phyloP scores from a whole-genome alignment of 2,797 vertebrate species.

The Centroberyx gerrardi region DNA sequence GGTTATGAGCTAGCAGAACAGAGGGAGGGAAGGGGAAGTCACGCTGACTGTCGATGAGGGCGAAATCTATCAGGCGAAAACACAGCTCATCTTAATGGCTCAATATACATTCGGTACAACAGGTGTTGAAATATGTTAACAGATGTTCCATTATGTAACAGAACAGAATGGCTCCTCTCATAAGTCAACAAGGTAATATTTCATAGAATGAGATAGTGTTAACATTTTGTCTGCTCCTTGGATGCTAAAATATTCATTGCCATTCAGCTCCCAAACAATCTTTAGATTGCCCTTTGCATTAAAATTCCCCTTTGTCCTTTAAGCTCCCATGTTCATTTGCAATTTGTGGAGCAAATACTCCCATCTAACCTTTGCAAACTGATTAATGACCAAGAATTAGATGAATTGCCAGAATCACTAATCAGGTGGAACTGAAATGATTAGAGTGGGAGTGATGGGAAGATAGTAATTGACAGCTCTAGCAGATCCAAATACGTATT shows the following conservation, averaged over 20 bases:
- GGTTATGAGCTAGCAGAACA: conserved; percentile 72
- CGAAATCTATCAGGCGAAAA: conserved; percentile 67
- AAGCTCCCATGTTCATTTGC: conserved; percentile 75
- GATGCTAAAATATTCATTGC: conserved; percentile 78
- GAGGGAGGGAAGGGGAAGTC: conserved; percentile 63
- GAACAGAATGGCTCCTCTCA: conserved; percentile 63
- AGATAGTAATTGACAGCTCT: conserved; percentile 40
- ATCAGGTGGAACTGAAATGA: conserved; percentile 74
- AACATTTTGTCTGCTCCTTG: conserved; percentile 69
- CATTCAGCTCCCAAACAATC: conserved; percentile 74
- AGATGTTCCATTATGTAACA: conserved; percentile 81
- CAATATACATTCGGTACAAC: conserved; percentile 70
- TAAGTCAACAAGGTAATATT: conserved; percentile 78
- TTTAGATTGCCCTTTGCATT: conserved; percentile 78
- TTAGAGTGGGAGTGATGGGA: conserved; percentile 47
- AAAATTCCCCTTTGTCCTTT: conserved; percentile 76
- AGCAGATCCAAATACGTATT: conserved; percentile 36
- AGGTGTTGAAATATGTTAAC: conserved; percentile 76
- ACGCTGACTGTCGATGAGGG: conserved; percentile 61
- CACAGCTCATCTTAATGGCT: conserved; percentile 73
- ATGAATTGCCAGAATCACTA: conserved; percentile 72
- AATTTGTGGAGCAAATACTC: conserved; percentile 68
- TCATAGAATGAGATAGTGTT: conserved; percentile 75
- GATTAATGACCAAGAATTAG: conserved; percentile 77
- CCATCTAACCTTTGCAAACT: conserved; percentile 77